phyloP scores from a whole-genome alignment of 1,140 invertebrate genomes.

The Psilanteris sp. region DNA sequence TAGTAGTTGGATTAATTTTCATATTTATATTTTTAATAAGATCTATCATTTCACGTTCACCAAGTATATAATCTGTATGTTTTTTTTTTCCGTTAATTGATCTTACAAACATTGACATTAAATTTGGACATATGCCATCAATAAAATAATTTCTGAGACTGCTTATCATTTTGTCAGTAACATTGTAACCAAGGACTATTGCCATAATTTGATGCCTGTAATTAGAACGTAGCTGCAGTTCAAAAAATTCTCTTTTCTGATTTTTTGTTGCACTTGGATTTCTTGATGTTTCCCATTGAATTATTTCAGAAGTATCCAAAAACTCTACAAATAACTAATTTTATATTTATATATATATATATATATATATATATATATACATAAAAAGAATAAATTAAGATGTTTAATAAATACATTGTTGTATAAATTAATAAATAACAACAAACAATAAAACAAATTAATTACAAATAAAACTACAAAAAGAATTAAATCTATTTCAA shows the following conservation, averaged over 20 bases:
- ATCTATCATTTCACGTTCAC: slow-evolving; percentile 12
- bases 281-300: slow-evolving; percentile 34
- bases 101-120: slow-evolving; percentile 24
- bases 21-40: slow-evolving; percentile 5
- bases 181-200: slow-evolving; percentile 29
- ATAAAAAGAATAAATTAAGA: too few relatives aligned
- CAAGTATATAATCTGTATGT: slow-evolving; percentile 10
- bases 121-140: neutral
- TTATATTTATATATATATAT: slow-evolving; percentile 6
- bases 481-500: too few relatives aligned
- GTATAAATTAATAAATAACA: too few relatives aligned
- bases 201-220: slow-evolving; percentile 27
- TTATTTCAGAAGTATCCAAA: slow-evolving; percentile 12
- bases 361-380: slow-evolving; percentile 3
- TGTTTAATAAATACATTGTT: too few relatives aligned
- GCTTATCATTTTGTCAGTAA: slow-evolving; percentile 12
- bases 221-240: slow-evolving; percentile 38
- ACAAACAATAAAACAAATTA: too few relatives aligned
- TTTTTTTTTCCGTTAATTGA: slow-evolving; percentile 6
- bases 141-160: slow-evolving; percentile 11
- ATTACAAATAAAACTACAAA: too few relatives aligned
- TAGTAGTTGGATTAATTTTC: slow-evolving; percentile 1
- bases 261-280: slow-evolving; percentile 13
- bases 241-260: slow-evolving; percentile 41
- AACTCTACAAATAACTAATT: slow-evolving; percentile 29